Evolutionary conservation across 2,888 invertebrate species (phyloP).

Genomic region (Limnephilus marmoratus): DNA sequence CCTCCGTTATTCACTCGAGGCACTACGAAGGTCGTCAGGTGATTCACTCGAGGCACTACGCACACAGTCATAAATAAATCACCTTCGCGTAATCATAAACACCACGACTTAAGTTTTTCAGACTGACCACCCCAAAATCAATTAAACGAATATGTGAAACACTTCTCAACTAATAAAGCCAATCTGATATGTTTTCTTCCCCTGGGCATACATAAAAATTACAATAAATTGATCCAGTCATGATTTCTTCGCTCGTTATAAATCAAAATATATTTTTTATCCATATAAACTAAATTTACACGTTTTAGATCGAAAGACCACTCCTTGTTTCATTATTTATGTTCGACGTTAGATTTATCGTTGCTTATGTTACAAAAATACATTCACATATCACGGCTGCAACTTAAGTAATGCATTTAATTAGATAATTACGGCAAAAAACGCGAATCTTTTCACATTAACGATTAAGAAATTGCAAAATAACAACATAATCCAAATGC

Average conservation of each 20-base stretch:
- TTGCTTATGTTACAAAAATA: not conserved
- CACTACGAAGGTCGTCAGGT: not conserved
- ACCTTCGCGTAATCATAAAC: not conserved
- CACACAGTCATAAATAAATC: not conserved
- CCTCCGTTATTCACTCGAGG: no score
- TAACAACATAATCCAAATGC: not conserved
- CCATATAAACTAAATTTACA: not conserved
- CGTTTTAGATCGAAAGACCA: not conserved
- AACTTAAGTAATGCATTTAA: not conserved
- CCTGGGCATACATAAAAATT: not conserved
- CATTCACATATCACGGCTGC: slow-evolving; percentile 2
- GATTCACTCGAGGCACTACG: not conserved
- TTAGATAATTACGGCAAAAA: not conserved
- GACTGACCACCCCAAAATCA: not conserved
- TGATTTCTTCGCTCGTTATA: not conserved
- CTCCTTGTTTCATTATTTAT: not conserved
- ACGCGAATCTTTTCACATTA: not conserved
- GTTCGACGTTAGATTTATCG: not conserved
- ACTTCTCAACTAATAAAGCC: not conserved
- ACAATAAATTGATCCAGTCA: not conserved
- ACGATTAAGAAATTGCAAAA: not conserved
- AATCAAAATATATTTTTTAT: not conserved
- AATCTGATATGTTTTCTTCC: not conserved
- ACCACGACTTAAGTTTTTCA: not conserved
- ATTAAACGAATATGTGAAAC: not conserved